Evolutionary conservation across 2,888 invertebrate species (phyloP), one percentile per base, ranked within the genome.

Genomic region (Caenorhabditis wallacei): DNA sequence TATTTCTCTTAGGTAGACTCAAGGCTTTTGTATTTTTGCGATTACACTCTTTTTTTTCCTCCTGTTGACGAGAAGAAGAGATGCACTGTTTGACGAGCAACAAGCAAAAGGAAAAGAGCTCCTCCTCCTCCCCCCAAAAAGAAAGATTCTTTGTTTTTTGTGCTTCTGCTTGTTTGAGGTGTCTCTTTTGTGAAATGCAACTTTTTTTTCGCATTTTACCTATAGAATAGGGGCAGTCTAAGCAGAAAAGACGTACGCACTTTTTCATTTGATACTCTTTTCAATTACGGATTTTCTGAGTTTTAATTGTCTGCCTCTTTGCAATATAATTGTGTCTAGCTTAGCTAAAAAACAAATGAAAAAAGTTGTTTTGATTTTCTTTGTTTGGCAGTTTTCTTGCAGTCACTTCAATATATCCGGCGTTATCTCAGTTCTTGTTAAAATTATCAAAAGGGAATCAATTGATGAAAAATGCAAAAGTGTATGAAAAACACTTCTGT

Each of bases 141-240:
- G 16, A 46, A 57, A 43, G 66, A 66, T 66, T 66, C 68, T 76
- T 69, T 76, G 68, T 76, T 76, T 76, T 76, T 69, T 69, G 76
- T 68, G 75, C 37, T 56, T 54, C 54, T 56, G 46, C 40, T 66
- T 64, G 54, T 76, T 76, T 68, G 69, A 69, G 68, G 69, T 76
- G 68, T 76, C 68, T 76, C 76, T 30, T 69, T 76, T 76, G 68
- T 68, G 61, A 76, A 76, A 76, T 76, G 59, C 76, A 69, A 76
- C 69, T 69, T 76, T 69, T n/a, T 76, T 76, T 37, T 56, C 61
- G 59, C 57, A 40, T 68, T 56, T 56, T 74, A 66, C 63, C 72
- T 51, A 40, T 63, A 16, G 43, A 22, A 61, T 57, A 40, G n/a
- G 18, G 1, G 40, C 24, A 54, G 8, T 48, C 4, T 59, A 48